Conservation (phyloP, 2,797 vertebrate species). For the Myripristis jacobus region DNA sequence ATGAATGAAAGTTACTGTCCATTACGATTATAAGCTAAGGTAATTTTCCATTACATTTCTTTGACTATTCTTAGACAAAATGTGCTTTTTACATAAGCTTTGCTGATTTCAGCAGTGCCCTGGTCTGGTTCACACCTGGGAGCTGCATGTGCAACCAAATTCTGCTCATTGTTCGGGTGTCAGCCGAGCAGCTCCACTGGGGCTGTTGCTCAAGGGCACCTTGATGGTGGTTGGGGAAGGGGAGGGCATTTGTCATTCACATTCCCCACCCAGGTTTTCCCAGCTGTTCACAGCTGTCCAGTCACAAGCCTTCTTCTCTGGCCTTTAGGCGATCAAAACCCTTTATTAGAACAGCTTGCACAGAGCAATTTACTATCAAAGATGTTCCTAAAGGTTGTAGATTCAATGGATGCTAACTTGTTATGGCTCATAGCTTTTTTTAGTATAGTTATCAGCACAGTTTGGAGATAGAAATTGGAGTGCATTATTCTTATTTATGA, state of each 20-base stretch:
- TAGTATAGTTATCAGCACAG: no score
- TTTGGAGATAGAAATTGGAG: no score
- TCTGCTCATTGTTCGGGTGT: slow-evolving; percentile 47
- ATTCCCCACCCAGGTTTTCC: slow-evolving; percentile 5
- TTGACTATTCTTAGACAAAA: neutral
- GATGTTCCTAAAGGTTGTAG: no score
- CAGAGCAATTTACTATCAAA: no score
- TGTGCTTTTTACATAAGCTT: neutral
- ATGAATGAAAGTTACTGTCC: neutral
- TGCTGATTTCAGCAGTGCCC: slow-evolving; percentile 13
- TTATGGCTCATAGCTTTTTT: no score
- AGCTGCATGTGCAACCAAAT: slow-evolving; percentile 3
- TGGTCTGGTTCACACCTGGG: slow-evolving; percentile 17
- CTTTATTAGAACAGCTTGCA: no score
- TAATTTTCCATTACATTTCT: neutral
- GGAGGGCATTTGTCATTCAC: slow-evolving; percentile 20
- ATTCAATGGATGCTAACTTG: no score
- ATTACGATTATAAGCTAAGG: neutral
- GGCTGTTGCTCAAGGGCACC: slow-evolving; percentile 48
- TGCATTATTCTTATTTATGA: no score
- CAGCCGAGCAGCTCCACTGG: slow-evolving; percentile 36
- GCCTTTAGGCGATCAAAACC: no score
- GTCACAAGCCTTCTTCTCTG: neutral
- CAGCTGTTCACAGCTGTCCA: neutral
- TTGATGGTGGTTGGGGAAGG: slow-evolving; percentile 38